Conservation (phyloP, 2,888 invertebrate genomes). For the Perizoma affinitatum region DNA sequence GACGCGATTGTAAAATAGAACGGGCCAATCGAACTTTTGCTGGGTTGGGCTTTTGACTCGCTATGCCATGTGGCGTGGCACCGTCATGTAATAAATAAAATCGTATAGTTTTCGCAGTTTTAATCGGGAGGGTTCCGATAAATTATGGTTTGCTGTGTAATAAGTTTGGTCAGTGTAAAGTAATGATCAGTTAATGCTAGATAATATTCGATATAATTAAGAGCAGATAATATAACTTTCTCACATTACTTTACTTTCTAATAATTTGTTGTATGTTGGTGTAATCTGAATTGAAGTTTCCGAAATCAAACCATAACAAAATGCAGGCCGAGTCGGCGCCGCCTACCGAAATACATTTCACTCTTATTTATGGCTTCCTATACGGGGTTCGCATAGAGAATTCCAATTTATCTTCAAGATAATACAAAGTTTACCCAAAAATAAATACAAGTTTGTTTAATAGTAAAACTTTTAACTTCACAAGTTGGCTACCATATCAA, state of each 20-base stretch:
- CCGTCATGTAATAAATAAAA: neutral
- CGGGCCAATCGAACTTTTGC: conserved; percentile 21
- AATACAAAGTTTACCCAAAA: neutral
- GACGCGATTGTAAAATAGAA: conserved; percentile 35
- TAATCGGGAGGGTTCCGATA: too few relatives aligned
- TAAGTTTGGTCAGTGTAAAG: too few relatives aligned
- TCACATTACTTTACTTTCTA: too few relatives aligned
- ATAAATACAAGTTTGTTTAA: too few relatives aligned
- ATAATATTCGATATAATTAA: too few relatives aligned
- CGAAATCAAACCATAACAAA: conserved; percentile 51
- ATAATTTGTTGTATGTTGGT: conserved; percentile 9
- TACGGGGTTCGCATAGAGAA: conserved; percentile 27
- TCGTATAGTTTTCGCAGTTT: too few relatives aligned
- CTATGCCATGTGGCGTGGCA: conserved; percentile 5
- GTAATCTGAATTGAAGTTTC: conserved; percentile 46
- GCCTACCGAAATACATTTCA: conserved; percentile 41
- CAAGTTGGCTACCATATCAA: too few relatives aligned
- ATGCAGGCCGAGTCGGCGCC: conserved; percentile 40
- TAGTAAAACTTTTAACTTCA: too few relatives aligned
- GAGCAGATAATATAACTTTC: too few relatives aligned
- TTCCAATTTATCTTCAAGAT: conserved; percentile 23
- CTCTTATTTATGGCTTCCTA: conserved; percentile 50
- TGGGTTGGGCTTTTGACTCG: conserved; percentile 22
- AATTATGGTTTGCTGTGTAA: too few relatives aligned
- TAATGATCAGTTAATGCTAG: too few relatives aligned